Evolutionary conservation across 1,140 invertebrate genomes (phyloP).

Genomic region (Meloidogyne floridensis): DNA sequence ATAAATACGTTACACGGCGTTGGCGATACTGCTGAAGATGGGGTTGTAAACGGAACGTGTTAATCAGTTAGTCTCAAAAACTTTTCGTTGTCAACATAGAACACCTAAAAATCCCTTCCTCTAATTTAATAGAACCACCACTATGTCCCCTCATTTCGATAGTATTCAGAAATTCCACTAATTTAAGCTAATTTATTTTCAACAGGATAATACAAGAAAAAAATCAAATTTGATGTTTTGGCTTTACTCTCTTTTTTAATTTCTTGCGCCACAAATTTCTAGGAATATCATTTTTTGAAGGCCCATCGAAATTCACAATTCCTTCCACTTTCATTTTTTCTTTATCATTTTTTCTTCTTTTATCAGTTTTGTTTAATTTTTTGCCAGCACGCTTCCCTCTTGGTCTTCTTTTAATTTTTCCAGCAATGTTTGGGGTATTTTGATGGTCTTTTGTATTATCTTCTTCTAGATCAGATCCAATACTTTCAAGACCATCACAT

Average conservation of each 20-base stretch:
- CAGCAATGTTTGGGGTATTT: not conserved
- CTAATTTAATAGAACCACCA: too few species aligned
- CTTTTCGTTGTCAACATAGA: too few species aligned
- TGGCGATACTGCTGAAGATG: too few species aligned
- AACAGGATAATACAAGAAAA: not conserved
- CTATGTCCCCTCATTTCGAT: too few species aligned
- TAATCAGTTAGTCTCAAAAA: too few species aligned
- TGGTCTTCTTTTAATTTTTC: not conserved
- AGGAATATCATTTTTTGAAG: constrained; percentile 21
- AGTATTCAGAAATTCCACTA: too few species aligned
- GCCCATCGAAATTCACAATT: constrained; percentile 8
- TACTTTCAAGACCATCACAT: constrained; percentile 16
- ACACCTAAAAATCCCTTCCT: too few species aligned
- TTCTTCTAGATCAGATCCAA: constrained; percentile 18
- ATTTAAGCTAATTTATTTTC: not conserved
- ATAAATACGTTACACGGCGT: too few species aligned
- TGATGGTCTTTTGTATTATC: not conserved
- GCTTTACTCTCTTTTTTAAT: constrained; percentile 47
- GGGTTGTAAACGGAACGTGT: too few species aligned
- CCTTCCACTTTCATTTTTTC: not conserved
- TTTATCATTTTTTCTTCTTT: not conserved
- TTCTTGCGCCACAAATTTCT: constrained; percentile 51
- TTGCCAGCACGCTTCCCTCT: constrained; percentile 16
- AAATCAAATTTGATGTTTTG: constrained; percentile 52
- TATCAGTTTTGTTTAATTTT: constrained; percentile 14